A percentile compares a stretch with the other conserved stretches of the same genome.
These are phyloP conservation scores for Ceratotherium simum DNA, from an alignment of 2,113 vertebrate species.

Conservation along the genomic window DNA sequence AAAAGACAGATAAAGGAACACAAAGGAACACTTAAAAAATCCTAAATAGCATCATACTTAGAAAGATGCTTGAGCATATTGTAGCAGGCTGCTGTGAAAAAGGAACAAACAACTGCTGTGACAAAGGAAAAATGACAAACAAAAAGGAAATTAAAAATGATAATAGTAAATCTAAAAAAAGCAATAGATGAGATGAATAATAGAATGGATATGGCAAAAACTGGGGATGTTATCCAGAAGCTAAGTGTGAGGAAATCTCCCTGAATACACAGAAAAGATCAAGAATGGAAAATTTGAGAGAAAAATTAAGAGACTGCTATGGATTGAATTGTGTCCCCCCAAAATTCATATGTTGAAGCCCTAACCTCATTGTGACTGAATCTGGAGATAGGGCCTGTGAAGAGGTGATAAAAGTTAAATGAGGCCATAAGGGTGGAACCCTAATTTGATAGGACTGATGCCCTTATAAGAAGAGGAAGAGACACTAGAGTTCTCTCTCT, in stretches of 20 bases:
- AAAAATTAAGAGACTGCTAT: neutral
- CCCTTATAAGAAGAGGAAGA: neutral
- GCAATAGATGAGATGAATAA: neutral
- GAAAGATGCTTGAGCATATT: neutral
- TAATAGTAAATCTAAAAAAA: conserved; percentile 46
- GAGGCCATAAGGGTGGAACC: neutral
- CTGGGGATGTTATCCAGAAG: neutral
- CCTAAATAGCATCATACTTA: neutral
- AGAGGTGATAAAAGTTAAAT: neutral
- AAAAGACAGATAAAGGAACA: neutral
- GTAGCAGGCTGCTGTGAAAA: neutral
- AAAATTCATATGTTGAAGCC: neutral
- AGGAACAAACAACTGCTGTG: neutral
- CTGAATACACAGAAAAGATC: neutral
- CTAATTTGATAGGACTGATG: neutral
- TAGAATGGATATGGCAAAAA: neutral
- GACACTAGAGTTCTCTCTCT: neutral
- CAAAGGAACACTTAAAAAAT: neutral
- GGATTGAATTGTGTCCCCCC: neutral
- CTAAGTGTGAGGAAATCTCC: neutral
- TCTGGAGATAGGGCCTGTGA: neutral
- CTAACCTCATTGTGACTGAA: neutral
- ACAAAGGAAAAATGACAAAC: neutral
- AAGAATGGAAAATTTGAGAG: neutral
- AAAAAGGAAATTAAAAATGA: neutral